Evolutionary conservation across 2,888 invertebrate genomes (phyloP).

Genomic region (Scaptomyza flava): DNA sequence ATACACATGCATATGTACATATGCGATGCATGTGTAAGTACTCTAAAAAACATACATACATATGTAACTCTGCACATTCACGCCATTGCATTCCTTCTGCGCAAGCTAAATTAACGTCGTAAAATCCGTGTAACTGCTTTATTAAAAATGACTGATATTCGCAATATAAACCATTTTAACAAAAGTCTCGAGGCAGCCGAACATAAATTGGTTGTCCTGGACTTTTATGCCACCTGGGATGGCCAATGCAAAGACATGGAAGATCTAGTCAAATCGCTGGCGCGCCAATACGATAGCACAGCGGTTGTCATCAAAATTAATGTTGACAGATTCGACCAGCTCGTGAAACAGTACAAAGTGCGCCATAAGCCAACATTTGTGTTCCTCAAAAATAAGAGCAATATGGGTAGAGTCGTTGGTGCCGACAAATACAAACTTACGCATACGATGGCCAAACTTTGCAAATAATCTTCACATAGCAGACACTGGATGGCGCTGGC

Average conservation of each 20-base stretch:
- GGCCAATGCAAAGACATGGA: conserved; percentile 66
- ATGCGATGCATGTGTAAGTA: no score
- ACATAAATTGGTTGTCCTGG: conserved; percentile 54
- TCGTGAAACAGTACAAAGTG: conserved; percentile 54
- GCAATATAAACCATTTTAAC: conserved; percentile 54
- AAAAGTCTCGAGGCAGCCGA: conserved; percentile 62
- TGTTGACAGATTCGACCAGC: conserved; percentile 57
- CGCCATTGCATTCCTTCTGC: background rate
- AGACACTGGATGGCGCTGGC: conserved; percentile 29
- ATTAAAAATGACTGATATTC: conserved; percentile 44
- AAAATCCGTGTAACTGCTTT: background rate
- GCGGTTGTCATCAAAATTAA: conserved; percentile 57
- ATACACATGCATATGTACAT: background rate
- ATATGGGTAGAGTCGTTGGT: conserved; percentile 60
- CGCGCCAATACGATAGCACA: conserved; percentile 51
- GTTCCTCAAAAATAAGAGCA: conserved; percentile 58
- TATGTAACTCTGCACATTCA: no score
- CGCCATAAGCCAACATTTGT: conserved; percentile 72
- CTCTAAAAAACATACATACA: conserved; percentile 19
- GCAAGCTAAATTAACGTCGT: background rate
- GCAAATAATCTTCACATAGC: conserved; percentile 20
- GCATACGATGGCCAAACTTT: conserved; percentile 61
- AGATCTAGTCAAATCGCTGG: conserved; percentile 44
- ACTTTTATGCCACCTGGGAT: conserved; percentile 71
- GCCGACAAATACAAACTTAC: conserved; percentile 65